Conservation (phyloP, 2,113 vertebrate species). For the Muscicapa adusta region DNA sequence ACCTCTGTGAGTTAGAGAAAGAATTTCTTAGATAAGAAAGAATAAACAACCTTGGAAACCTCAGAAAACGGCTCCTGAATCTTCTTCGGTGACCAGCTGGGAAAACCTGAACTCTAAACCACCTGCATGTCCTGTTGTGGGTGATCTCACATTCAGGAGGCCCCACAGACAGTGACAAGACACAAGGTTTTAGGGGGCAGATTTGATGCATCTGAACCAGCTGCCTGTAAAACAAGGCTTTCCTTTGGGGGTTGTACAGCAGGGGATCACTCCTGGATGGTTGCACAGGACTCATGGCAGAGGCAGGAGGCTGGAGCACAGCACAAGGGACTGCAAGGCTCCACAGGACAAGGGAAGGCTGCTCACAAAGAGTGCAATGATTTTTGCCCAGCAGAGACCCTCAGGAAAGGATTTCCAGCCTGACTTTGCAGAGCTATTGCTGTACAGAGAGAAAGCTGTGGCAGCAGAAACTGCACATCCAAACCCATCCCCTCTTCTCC, state of each 20-base stretch:
- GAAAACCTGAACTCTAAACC: too few species aligned
- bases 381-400: neutral
- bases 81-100: too few species aligned
- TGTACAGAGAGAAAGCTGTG: neutral
- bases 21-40: too few species aligned
- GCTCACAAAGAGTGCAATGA: neutral
- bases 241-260: neutral
- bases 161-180: too few species aligned
- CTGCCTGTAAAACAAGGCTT: neutral
- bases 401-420: neutral
- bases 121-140: too few species aligned
- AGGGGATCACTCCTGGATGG: neutral
- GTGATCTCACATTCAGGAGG: too few species aligned
- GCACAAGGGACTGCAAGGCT: neutral
- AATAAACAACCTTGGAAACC: too few species aligned
- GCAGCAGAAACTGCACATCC: neutral
- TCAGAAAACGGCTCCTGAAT: too few species aligned
- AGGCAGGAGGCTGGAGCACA: neutral
- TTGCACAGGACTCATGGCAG: accelerated
- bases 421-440: neutral
- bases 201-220: neutral
- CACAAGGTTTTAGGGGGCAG: neutral
- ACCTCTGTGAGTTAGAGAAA: too few species aligned
- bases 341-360: neutral
- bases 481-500: neutral